Evolutionary conservation across 30 jellyfish, hydroid and myxozoan genomes (phyloP).

Genomic region (Calvadosia cruxmelitensis): DNA sequence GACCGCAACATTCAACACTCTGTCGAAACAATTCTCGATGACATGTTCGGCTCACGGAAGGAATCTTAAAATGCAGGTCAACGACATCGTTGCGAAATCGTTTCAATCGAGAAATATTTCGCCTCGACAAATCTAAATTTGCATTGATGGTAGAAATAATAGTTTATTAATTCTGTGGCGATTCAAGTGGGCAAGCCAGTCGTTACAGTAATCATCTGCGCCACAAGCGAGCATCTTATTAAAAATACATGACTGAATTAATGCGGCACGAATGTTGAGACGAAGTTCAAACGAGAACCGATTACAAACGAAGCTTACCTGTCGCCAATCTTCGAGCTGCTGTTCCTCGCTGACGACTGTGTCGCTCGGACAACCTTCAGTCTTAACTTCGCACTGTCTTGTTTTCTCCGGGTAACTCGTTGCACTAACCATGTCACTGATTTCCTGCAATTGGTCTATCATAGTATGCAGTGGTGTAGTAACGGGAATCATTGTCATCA

Average conservation of each 20-base stretch:
- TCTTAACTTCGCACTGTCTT: neutral
- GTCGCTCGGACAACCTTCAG: neutral
- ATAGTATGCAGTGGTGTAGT: constrained; percentile 41
- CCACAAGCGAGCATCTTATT: neutral
- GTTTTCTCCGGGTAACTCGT: neutral
- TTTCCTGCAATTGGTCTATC: constrained; percentile 63
- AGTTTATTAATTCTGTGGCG: neutral
- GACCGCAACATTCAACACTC: too few relatives aligned
- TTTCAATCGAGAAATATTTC: too few relatives aligned
- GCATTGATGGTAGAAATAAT: too few relatives aligned
- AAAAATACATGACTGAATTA: neutral
- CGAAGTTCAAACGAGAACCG: constrained; percentile 55
- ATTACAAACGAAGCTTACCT: constrained; percentile 34
- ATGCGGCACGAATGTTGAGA: neutral
- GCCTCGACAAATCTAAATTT: too few relatives aligned
- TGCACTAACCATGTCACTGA: constrained; percentile 30
- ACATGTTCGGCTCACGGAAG: too few relatives aligned
- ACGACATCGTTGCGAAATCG: too few relatives aligned
- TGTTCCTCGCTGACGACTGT: neutral
- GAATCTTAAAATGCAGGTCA: too few relatives aligned
- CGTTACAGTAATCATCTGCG: neutral
- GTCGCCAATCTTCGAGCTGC: constrained; percentile 86
- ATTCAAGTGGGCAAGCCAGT: neutral
- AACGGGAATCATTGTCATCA: constrained; percentile 54
- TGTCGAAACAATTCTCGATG: too few relatives aligned